Evolutionary conservation across 2,888 invertebrate genomes (phyloP).

Genomic region (Synergus itoensis): DNA sequence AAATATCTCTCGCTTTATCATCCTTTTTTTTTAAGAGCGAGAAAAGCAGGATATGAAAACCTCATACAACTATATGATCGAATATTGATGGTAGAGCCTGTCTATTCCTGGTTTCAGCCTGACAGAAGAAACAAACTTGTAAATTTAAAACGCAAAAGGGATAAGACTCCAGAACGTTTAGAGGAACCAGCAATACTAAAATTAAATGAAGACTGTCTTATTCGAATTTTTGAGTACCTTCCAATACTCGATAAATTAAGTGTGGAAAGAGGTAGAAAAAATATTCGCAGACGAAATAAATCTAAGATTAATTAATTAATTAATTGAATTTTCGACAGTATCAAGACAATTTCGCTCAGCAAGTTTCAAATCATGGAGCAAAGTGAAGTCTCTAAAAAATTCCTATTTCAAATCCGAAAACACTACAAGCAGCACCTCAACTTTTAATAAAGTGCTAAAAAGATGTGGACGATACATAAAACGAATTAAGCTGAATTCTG

Average conservation of each 20-base stretch:
- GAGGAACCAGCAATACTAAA: conserved; percentile 75
- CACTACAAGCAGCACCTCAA: not conserved
- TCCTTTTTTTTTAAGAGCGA: conserved; percentile 62
- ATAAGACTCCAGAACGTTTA: conserved; percentile 17
- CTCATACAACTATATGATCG: conserved; percentile 70
- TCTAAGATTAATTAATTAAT: no score
- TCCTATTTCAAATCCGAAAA: conserved; percentile 9
- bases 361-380: conserved; percentile 37
- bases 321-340: not conserved
- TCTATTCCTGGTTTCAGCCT: conserved; percentile 84
- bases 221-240: conserved; percentile 79
- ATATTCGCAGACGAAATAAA: not conserved
- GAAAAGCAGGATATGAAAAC: conserved; percentile 62
- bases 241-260: conserved; percentile 80
- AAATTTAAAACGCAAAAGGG: conserved; percentile 59
- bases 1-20: not conserved
- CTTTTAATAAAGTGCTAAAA: conserved; percentile 25
- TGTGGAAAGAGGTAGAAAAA: conserved; percentile 78
- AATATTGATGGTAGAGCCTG: conserved; percentile 79
- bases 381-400: conserved; percentile 21
- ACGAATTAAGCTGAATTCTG: conserved; percentile 11
- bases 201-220: conserved; percentile 81
- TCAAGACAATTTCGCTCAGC: conserved; percentile 30
- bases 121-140: conserved; percentile 67
- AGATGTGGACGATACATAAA: conserved; percentile 36